Base-by-base conservation (phyloP, 2,888 invertebrate genomes). In the Elysia crispata region DNA sequence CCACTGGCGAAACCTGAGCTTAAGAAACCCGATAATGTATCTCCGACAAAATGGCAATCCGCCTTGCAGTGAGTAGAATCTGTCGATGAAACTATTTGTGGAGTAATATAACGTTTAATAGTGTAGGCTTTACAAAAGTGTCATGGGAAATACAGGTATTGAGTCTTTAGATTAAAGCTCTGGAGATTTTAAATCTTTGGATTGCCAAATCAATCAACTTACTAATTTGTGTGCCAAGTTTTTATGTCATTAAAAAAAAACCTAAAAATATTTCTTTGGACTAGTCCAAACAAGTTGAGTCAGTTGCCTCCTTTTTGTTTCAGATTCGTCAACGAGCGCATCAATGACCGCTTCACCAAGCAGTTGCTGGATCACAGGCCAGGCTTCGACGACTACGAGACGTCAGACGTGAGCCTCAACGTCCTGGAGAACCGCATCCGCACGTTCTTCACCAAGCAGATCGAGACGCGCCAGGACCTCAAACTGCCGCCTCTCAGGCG, bases 401-500 rank as follows among this genome's bases (percentile, higher is more conserved):
- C 89, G 0, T 88, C 88, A 28, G 89, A 90, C 18, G 84, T 82
- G 30, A 86, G 88, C 3, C 83, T 91, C 33, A 82, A 82, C 0
- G 81, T 86, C 30, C 84, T 91, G 15, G 91, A 91, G 81, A 85
- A 85, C 73, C 83, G 89, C 30, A 85, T 90, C 70, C 84, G 85
- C 72, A 85, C 86, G 11, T 90, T 90, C 82, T 87, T 87, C 76
- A 77, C 87, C 18, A 86, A 86, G 76, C 86, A 88, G 79, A 86
- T 85, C 60, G 6, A 23, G 60, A 5, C 20, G 6, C 5, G 23
- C 50, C 82, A 83, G 23, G 82, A 84, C 23, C 77, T 85, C 66
- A 87, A 86, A 57, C 85, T 90, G n/a, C 89, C 89, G 20, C 87
- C 87, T 69, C 82, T 90, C 20, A 85, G 86, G 28, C 78, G 90